Evolutionary conservation across 2,888 invertebrate species (phyloP).

Genomic region (Idaea dimidiata): DNA sequence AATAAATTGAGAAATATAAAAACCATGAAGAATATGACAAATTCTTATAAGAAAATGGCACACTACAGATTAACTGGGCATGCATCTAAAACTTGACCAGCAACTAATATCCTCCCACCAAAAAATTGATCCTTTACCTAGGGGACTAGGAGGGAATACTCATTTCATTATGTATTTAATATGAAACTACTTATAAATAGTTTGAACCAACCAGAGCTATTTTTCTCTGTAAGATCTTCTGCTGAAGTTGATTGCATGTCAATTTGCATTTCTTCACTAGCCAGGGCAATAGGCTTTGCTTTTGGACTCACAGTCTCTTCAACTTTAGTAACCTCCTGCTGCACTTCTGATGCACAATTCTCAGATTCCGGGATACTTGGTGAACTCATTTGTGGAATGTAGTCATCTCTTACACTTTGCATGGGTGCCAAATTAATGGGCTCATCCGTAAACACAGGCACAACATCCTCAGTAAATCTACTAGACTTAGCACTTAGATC

Average conservation of each 20-base stretch:
- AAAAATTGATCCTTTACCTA: too few relatives aligned
- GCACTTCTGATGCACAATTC: slow-evolving; percentile 45
- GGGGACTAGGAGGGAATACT: too few relatives aligned
- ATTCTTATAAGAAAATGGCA: too few relatives aligned
- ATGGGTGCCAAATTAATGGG: slow-evolving; percentile 72
- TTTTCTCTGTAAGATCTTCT: slow-evolving; percentile 73
- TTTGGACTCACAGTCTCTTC: slow-evolving; percentile 47
- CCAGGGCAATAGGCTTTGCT: slow-evolving; percentile 34
- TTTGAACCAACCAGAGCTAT: slow-evolving; percentile 46
- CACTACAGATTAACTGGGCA: too few relatives aligned
- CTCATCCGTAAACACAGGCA: slow-evolving; percentile 60
- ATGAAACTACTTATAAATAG: too few relatives aligned
- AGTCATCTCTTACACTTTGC: slow-evolving; percentile 58
- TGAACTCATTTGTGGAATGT: slow-evolving; percentile 55
- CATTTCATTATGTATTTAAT: too few relatives aligned
- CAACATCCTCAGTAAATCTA: slow-evolving; percentile 52
- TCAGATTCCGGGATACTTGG: slow-evolving; percentile 45
- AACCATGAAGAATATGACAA: too few relatives aligned
- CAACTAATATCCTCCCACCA: too few relatives aligned
- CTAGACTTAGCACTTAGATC: slow-evolving; percentile 69
- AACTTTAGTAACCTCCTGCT: slow-evolving; percentile 41
- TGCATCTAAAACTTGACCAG: too few relatives aligned
- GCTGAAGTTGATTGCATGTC: slow-evolving; percentile 62
- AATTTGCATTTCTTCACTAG: slow-evolving; percentile 70
- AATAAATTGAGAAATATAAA: too few relatives aligned